A percentile compares a stretch with the other conserved stretches of the same genome.
Evolutionary conservation across 2,888 invertebrate genomes (phyloP).

Genomic region (Amphipyra tragopoginis): DNA sequence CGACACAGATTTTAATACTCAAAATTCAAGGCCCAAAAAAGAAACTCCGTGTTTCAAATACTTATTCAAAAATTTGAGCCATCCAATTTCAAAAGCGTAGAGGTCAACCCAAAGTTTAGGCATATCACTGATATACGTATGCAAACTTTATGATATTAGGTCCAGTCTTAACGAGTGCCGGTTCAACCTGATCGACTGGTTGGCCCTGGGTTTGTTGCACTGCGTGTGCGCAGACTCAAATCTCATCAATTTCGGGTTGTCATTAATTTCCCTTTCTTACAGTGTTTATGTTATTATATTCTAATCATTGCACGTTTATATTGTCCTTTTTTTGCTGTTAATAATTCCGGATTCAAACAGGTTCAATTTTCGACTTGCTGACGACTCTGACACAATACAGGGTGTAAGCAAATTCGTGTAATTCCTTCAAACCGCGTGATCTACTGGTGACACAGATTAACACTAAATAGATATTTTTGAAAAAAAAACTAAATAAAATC

Average conservation of each 20-base stretch:
- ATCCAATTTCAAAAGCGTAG: conserved; percentile 9
- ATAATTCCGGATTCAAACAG: too few species aligned
- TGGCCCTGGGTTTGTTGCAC: conserved; percentile 44
- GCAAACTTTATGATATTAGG: conserved; percentile 18
- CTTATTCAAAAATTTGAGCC: neutral
- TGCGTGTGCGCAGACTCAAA: conserved; percentile 1
- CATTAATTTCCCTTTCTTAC: conserved; percentile 42
- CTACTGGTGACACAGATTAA: too few species aligned
- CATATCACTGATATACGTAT: conserved; percentile 14
- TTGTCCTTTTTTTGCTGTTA: neutral
- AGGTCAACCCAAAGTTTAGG: conserved; percentile 12
- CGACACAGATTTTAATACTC: too few species aligned
- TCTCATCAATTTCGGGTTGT: conserved; percentile 33
- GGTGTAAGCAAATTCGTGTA: too few species aligned
- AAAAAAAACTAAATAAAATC: too few species aligned
- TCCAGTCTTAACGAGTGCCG: conserved; percentile 3
- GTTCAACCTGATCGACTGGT: conserved; percentile 28
- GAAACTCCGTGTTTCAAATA: too few species aligned
- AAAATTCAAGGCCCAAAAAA: neutral
- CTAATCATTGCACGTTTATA: conserved; percentile 1
- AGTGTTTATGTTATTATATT: conserved; percentile 10
- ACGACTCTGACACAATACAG: too few species aligned
- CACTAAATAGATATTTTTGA: too few species aligned
- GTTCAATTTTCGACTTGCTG: too few species aligned
- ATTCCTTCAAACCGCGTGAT: too few species aligned